These are phyloP conservation scores for Rhaphigaster nebulosa DNA, from an alignment of 2,888 invertebrate species.

Conservation along the genomic window DNA sequence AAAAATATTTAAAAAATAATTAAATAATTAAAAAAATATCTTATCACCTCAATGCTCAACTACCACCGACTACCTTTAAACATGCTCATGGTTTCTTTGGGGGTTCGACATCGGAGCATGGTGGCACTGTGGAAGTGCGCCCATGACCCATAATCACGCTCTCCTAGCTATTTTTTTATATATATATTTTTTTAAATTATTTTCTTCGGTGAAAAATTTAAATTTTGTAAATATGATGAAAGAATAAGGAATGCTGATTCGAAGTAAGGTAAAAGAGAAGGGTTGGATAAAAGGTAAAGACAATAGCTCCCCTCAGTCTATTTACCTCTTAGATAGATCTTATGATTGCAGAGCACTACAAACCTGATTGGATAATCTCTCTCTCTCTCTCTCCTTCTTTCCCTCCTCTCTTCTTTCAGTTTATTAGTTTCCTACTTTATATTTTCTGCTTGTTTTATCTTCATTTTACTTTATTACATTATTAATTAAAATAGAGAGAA, in stretches of 20 bases:
- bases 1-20: background rate
- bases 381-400: background rate
- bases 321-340: conserved; percentile 19
- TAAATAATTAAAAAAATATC: background rate
- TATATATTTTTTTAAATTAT: background rate
- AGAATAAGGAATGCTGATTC: background rate
- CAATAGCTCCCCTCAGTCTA: background rate
- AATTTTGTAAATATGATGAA: background rate
- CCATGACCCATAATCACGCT: conserved; percentile 31
- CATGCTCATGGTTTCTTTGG: background rate
- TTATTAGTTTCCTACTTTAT: background rate
- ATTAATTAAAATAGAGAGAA: too few relatives aligned
- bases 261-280: background rate
- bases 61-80: background rate
- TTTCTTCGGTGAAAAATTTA: background rate
- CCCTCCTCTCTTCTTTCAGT: background rate
- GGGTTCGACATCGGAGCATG: background rate
- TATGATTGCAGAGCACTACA: conserved; percentile 27
- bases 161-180: background rate
- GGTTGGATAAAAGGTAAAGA: background rate
- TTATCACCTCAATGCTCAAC: background rate
- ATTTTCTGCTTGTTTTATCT: background rate
- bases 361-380: background rate
- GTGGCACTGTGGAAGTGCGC: conserved; percentile 38
- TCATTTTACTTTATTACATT: background rate